phyloP scores from a whole-genome alignment of 2,888 invertebrate species.

The Ornithoptera alexandrae region DNA sequence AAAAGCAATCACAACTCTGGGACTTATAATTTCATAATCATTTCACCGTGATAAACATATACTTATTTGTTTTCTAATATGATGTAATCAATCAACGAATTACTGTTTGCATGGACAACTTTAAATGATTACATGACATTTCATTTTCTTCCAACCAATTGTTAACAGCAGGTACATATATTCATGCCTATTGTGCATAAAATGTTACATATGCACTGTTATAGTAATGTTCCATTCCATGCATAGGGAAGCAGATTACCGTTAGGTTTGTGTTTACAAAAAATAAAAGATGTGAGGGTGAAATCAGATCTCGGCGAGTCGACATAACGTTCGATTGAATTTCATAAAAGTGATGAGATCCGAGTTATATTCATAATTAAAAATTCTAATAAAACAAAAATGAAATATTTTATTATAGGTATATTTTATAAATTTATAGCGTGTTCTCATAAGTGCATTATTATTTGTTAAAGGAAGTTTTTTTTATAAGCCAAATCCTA shows the following conservation, averaged over 20 bases:
- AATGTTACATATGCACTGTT: constrained; percentile 28
- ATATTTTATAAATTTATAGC: background rate
- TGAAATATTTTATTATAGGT: background rate
- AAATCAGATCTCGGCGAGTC: constrained; percentile 50
- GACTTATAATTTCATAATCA: background rate
- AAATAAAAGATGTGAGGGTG: constrained; percentile 58
- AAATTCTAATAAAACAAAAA: background rate
- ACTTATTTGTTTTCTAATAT: background rate
- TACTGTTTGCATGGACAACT: too few species aligned
- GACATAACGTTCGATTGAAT: background rate
- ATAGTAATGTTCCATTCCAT: constrained; percentile 47
- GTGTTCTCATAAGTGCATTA: background rate
- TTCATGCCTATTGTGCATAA: constrained; percentile 5
- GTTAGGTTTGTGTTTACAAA: constrained; percentile 65
- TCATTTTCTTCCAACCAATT: background rate
- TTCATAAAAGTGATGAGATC: background rate
- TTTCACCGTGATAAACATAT: background rate
- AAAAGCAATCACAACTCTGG: background rate
- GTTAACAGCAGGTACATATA: constrained; percentile 21
- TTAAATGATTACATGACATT: background rate
- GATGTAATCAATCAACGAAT: background rate
- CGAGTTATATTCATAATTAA: background rate
- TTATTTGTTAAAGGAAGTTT: too few species aligned
- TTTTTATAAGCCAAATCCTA: too few species aligned
- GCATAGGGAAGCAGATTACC: constrained; percentile 53